Evolutionary conservation across 2,888 invertebrate species (phyloP), one percentile per base, ranked within the genome.

Genomic region (Drosophila diplacantha): DNA sequence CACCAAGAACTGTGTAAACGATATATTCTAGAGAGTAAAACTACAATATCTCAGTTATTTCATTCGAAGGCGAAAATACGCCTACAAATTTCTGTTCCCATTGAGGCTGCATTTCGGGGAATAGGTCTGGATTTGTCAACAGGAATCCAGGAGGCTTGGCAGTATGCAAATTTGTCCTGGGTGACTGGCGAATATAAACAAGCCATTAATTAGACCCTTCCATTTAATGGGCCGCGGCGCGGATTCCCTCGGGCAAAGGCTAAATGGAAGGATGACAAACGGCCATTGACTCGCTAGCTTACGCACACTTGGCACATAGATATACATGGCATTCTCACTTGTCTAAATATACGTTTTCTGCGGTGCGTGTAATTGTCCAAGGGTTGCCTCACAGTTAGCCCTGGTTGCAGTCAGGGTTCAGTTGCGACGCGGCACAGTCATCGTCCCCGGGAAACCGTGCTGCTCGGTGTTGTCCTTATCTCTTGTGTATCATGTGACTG

Each of bases 181-280:
- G 29, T 50, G 14, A 18, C 32, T 74, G 76, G 58, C 77, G 69
- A 79, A 81, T 72, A 66, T 71, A 72, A 72, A 64, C 64, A 35
- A 7, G 14, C 37, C 38, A 51, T 52, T 73, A 79, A 78, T 78
- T 78, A 79, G 68, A 38, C 54, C 69, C 46, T 65, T 56, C 59
- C 67, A 62, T 56, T 54, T 71, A 78, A 75, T 76, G 62, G 56
- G 63, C 11, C 47, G 38, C 34, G 32, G 3, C 18, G 14, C 14
- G 44, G 44, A 46, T 29, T 69, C 75, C 71, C 63, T 24, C 14
- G 75, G 56, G 75, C 47, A 29, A 12, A 6, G 46, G 3, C 16
- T 51, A 47, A 51, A 20, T 22, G 31, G 50, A 18, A 24, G 39
- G 50, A 46, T 56, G 61, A 57, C 62, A 53, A 62, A 69, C 49